phyloP scores from a whole-genome alignment of 1,140 invertebrate species.

The Drosophila setifemur region DNA sequence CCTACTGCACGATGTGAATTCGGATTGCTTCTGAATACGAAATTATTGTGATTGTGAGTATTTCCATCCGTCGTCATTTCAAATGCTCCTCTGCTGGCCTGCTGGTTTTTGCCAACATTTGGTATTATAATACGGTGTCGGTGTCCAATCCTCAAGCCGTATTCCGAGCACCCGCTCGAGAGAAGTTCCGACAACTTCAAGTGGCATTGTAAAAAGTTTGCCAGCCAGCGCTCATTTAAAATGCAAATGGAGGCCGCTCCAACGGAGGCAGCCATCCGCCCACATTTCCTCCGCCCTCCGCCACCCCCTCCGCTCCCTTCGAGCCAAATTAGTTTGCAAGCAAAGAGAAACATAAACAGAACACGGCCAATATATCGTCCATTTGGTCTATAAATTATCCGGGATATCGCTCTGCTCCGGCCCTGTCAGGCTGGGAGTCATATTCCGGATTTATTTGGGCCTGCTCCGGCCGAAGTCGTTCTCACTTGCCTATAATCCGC shows the following conservation, averaged over 20 bases:
- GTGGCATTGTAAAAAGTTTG: constrained; percentile 64
- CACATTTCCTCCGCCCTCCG: not conserved
- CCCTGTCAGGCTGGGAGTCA: constrained; percentile 37
- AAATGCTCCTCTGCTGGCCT: not conserved
- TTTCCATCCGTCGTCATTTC: not conserved
- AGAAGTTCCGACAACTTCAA: constrained; percentile 45
- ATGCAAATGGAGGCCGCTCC: constrained; percentile 60
- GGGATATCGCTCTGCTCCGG: not conserved
- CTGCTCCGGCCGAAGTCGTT: constrained; percentile 1
- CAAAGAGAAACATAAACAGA: constrained; percentile 42
- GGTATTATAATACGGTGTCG: constrained; percentile 20
- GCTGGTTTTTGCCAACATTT: not conserved
- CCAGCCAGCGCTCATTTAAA: constrained; percentile 58
- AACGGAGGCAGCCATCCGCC: constrained; percentile 22
- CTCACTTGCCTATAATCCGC: constrained; percentile 50
- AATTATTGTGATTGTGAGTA: not conserved
- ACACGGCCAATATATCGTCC: constrained; percentile 58
- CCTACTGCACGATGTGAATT: no score
- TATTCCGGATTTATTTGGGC: constrained; percentile 35
- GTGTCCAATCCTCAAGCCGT: constrained; percentile 10
- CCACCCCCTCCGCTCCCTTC: not conserved
- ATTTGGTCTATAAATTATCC: constrained; percentile 58
- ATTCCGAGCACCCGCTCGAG: constrained; percentile 19
- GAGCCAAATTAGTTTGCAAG: constrained; percentile 58
- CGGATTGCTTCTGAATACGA: no score